Evolutionary conservation across 1,140 invertebrate species (phyloP), one percentile per base, ranked within the genome.

Genomic region (Drosophila nigrodunni): DNA sequence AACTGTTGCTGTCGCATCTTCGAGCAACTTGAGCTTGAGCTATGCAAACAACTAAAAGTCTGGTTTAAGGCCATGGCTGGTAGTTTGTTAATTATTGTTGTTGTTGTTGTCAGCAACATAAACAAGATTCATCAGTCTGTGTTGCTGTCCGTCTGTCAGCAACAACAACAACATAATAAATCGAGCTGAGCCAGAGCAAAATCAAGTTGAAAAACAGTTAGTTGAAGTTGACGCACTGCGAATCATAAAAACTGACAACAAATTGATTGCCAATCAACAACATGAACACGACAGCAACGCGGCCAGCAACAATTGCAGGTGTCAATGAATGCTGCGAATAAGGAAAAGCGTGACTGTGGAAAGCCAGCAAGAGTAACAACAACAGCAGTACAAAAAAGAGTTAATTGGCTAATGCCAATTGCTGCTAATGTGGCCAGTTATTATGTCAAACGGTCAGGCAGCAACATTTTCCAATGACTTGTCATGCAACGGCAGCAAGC

Each of bases 191-290:
- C 13, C 13, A 55, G 62, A 72, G 21, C 37, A 30, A 37, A 21
- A 30, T 47, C 25, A 30, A 67, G 41, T 37, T 49, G 34, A 86
- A 83, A 78, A 80, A 89, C 85, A 85, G 85, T 89, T 89, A 90
- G 72, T 71, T 74, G 78, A 75, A 71, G 68, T 85, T 89, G 85
- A 89, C 80, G 86, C 86, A 90, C 78, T 85, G 86, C 85, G 85
- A 89, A 89, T 89, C 85, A 89, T 89, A 88, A 88, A 89, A 89
- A 90, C 81, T 80, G 85, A 69, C 85, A 89, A 89, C 85, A 89
- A 89, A 89, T 89, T 89, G 85, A 89, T 89, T 89, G 85, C 81
- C 85, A 89, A 89, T 89, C 85, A 90, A 67, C 85, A 88, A 89
- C 83, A 89, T 88, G 77, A 83, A 78, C 85, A 87, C 83, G 83